Evolutionary conservation across 2,888 invertebrate species (phyloP).

Genomic region (Fissipunctia ypsillon): DNA sequence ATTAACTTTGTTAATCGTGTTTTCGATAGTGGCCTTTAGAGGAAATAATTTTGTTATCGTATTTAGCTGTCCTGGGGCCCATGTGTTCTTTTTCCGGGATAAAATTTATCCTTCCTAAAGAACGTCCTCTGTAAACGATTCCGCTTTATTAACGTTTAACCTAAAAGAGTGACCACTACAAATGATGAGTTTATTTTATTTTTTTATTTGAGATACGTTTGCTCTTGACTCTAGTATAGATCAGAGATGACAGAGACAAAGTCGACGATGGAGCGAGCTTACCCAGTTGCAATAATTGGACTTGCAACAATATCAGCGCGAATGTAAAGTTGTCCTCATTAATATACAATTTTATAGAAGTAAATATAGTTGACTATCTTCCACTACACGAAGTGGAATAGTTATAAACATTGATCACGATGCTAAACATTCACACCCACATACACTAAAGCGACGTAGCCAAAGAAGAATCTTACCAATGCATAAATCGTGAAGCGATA

Average conservation of each 20-base stretch:
- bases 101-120: not conserved
- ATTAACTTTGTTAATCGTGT: slow-evolving; percentile 33
- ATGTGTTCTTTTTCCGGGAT: not conserved
- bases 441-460: slow-evolving; percentile 9
- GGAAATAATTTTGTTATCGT: slow-evolving; percentile 25
- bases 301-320: no score
- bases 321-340: not conserved
- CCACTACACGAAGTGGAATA: no score
- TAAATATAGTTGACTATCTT: not conserved
- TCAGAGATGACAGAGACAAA: no score
- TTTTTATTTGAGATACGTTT: no score
- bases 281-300: no score
- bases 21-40: slow-evolving; percentile 1
- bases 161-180: not conserved
- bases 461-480: slow-evolving; percentile 20
- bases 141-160: not conserved
- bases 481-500: slow-evolving; percentile 14
- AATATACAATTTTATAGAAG: not conserved
- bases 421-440: slow-evolving; percentile 12
- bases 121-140: not conserved
- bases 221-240: no score
- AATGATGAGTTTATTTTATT: no score
- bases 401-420: not conserved
- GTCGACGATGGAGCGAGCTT: no score
- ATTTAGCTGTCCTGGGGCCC: not conserved